These are phyloP conservation scores for Drosophila arawakana DNA, from an alignment of 1,140 invertebrate genomes.

Conservation along the genomic window DNA sequence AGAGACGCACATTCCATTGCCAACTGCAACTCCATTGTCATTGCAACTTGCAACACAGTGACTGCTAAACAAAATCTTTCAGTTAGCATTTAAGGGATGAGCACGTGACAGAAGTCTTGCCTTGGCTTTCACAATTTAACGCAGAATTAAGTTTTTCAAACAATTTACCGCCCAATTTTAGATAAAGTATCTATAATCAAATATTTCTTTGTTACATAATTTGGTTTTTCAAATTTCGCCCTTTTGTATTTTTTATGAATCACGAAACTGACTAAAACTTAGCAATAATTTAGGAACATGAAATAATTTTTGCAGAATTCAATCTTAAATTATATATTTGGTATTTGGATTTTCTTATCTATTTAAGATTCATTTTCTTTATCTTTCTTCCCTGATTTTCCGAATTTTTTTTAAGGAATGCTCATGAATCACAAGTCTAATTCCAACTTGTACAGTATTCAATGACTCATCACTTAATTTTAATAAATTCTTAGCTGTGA, in stretches of 20 bases:
- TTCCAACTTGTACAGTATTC: conserved; percentile 4
- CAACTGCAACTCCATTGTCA: conserved; percentile 2
- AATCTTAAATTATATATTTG: neutral
- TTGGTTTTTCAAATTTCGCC: neutral
- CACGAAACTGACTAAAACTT: too few relatives aligned
- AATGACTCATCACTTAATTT: conserved; percentile 15
- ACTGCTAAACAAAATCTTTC: conserved; percentile 4
- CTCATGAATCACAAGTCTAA: conserved; percentile 4
- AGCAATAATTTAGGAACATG: too few relatives aligned
- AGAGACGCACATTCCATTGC: conserved; percentile 31
- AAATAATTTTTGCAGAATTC: too few relatives aligned
- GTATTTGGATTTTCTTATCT: neutral
- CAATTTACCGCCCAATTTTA: conserved; percentile 25
- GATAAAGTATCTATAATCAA: neutral
- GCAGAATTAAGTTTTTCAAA: conserved; percentile 21
- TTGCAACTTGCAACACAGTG: conserved; percentile 3
- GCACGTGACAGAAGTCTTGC: conserved; percentile 34
- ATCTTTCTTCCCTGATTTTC: neutral
- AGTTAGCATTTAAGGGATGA: conserved; percentile 16
- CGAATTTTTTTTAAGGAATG: neutral
- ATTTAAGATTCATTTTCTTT: neutral
- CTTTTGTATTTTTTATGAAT: neutral
- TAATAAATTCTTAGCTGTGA: neutral
- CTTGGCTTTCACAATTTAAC: conserved; percentile 4
- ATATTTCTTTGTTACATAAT: neutral